Conservation (phyloP, 2,113 vertebrate species). For the Peromyscus polionotus region DNA sequence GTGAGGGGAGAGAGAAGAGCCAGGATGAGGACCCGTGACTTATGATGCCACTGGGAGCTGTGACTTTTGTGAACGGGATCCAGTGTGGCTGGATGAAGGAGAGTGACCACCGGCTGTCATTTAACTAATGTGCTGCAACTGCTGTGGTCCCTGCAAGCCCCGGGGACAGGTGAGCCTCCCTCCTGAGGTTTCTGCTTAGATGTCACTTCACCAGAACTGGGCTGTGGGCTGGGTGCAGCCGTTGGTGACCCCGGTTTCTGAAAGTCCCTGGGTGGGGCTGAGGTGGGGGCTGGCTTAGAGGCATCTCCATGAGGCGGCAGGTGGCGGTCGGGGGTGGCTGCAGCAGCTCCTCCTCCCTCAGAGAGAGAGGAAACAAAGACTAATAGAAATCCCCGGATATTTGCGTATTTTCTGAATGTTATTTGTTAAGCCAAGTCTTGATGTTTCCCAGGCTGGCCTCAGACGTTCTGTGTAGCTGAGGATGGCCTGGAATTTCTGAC, state of each 20-base stretch:
- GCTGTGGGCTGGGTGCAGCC: too few species aligned
- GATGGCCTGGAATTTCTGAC: too few species aligned
- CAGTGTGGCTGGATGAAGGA: neutral
- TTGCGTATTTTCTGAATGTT: neutral
- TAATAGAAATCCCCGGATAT: neutral
- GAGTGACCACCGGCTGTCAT: fast-evolving
- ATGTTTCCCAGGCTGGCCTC: too few species aligned
- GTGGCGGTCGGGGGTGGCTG: too few species aligned
- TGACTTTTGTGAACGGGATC: neutral
- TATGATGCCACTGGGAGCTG: fast-evolving
- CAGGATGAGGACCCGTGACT: too few species aligned
- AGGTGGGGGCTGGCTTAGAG: neutral
- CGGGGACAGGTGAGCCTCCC: neutral
- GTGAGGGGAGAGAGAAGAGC: neutral
- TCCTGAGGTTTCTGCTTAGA: neutral
- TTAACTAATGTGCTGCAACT: fast-evolving
- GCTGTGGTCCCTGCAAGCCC: fast-evolving
- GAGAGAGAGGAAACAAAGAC: neutral
- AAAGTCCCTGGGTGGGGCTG: neutral
- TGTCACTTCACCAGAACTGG: neutral
- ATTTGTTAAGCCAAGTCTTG: too few species aligned
- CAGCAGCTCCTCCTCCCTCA: neutral
- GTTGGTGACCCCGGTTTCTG: fast-evolving
- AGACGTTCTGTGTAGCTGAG: too few species aligned
- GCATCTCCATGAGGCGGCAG: neutral